Evolutionary conservation across 2,888 invertebrate species (phyloP), one percentile per base, ranked within the genome.

Genomic region (Zaprionus obscuricornis): DNA sequence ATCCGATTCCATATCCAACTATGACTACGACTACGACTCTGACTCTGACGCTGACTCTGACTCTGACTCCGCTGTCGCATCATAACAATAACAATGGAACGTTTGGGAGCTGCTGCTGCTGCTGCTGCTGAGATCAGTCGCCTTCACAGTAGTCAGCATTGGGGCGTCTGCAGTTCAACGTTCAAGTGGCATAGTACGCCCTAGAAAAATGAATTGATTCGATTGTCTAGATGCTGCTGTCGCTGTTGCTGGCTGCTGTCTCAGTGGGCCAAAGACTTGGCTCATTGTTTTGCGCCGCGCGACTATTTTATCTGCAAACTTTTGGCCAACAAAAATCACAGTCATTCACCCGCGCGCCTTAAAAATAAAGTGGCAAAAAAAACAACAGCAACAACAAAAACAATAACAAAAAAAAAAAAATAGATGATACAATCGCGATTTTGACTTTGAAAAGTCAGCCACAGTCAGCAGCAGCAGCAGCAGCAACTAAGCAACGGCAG

Each of bases 111-210:
- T n/a, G n/a, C n/a, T n/a, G n/a, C n/a, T n/a, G n/a, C n/a, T n/a
- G n/a, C n/a, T n/a, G n/a, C n/a, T n/a, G n/a, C n/a, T 69, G 47
- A 40, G 68, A 74, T 73, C 73, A 68, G 66, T 76, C 71, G 84
- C 73, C 77, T 74, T 81, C 74, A 87, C 87, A 81, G 88, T 88
- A 88, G 88, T 88, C 88, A 87, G 66, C 81, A 79, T 85, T 85
- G 87, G 87, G 88, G 88, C 88, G 88, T 88, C 87, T 87, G 88
- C 88, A 86, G 88, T 88, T 88, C 88, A 88, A 88, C 87, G 88
- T 88, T 88, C 88, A 88, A 88, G 88, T 88, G 88, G 88, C 88
- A 85, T 74, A 83, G 85, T 85, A 88, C 88, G 88, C 88, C 88
- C 88, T 87, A 88, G 85, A 83, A 88, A 79, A 88, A 82, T 83